Conservation (phyloP, 2,113 vertebrate species). For the Neolamprologus kungweensis region DNA sequence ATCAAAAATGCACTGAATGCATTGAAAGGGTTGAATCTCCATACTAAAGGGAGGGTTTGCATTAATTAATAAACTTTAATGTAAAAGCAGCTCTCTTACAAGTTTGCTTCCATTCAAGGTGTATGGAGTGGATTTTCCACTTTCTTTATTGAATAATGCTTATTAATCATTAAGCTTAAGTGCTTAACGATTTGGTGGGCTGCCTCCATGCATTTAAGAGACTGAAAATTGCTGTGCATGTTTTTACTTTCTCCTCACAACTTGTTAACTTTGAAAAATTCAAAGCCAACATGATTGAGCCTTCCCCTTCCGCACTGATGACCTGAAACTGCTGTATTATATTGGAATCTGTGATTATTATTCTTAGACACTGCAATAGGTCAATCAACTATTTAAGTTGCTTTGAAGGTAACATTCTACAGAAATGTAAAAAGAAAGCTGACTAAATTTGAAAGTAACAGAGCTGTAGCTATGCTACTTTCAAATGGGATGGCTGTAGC, state of each 20-base stretch:
- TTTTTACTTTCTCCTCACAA: background rate
- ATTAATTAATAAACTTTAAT: background rate
- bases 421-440: background rate
- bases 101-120: background rate
- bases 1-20: background rate
- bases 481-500: background rate
- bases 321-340: background rate
- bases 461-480: background rate
- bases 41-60: background rate
- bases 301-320: fast-evolving
- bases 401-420: background rate
- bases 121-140: background rate
- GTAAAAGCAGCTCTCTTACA: background rate
- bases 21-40: background rate
- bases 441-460: background rate
- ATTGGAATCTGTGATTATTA: background rate
- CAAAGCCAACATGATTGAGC: background rate
- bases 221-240: background rate
- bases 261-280: background rate
- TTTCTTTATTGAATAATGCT: background rate
- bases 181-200: background rate
- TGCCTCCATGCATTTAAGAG: background rate
- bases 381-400: background rate
- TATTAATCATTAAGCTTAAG: background rate
- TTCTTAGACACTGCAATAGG: background rate